Percentiles rank a stretch among this genome's conserved stretches.
These are phyloP conservation scores for Aphelocoma californica DNA, from an alignment of 2,797 vertebrate species.

Conservation along the genomic window DNA sequence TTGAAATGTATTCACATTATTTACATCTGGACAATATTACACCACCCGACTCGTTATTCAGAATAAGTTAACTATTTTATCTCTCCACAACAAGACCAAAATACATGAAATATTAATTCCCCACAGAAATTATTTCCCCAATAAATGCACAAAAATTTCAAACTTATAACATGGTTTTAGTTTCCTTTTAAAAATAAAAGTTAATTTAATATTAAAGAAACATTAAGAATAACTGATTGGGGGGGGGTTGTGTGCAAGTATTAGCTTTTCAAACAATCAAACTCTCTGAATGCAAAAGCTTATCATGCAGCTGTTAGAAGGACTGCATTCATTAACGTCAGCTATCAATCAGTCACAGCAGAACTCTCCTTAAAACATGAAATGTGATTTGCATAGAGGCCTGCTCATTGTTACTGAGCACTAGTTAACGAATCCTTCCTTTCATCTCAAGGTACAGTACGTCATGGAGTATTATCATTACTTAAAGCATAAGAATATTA, in stretches of 20 bases:
- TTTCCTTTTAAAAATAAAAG: not conserved
- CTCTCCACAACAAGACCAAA: not conserved
- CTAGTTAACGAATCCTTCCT: not conserved
- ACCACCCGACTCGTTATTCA: not conserved
- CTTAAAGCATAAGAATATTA: not conserved
- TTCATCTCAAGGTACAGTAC: not conserved
- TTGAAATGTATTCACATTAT: not conserved
- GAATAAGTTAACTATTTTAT: not conserved
- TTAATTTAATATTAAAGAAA: not conserved
- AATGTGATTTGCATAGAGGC: not conserved
- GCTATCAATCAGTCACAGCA: conserved; percentile 22
- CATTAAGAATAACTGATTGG: not conserved
- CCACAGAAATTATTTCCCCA: not conserved
- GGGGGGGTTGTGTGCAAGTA: not conserved
- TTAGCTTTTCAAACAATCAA: conserved; percentile 17
- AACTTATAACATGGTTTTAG: not conserved
- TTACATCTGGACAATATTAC: not conserved
- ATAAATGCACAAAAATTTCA: not conserved
- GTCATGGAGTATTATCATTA: not conserved
- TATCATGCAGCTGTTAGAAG: not conserved
- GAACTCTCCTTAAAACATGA: not conserved
- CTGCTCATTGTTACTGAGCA: not conserved
- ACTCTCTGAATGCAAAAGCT: conserved; percentile 23
- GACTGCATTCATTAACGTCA: conserved; percentile 37
- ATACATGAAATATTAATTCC: not conserved